These are phyloP conservation scores for Enteromius unitaeniatus DNA, from an alignment of 2,797 vertebrate species.

Conservation along the genomic window DNA sequence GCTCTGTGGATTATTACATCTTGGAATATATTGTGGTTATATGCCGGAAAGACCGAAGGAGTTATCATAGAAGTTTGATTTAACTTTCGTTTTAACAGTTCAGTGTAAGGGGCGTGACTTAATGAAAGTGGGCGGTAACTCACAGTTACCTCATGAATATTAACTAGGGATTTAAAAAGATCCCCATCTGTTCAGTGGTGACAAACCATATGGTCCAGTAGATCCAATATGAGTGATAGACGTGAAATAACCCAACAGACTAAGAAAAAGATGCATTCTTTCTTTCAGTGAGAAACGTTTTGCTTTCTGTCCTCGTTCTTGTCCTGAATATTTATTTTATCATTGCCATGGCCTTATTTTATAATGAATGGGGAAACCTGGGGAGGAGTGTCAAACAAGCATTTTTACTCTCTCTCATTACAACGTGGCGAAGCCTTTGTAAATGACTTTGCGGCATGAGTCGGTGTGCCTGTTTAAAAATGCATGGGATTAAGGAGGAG, in stretches of 20 bases:
- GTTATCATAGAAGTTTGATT: neutral
- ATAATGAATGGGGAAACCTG: conserved; percentile 76
- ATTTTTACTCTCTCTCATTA: conserved; percentile 78
- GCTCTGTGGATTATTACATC: conserved; percentile 66
- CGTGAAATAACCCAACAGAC: neutral
- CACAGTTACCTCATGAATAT: neutral
- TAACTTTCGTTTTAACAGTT: conserved; percentile 13
- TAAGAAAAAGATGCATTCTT: neutral
- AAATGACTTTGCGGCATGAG: conserved; percentile 74
- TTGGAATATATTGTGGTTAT: conserved; percentile 69
- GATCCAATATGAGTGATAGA: neutral
- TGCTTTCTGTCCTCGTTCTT: conserved; percentile 29
- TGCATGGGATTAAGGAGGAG: conserved; percentile 79
- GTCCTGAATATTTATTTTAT: conserved; percentile 61
- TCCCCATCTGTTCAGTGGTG: neutral
- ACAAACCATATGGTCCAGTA: neutral
- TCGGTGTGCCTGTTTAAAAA: conserved; percentile 78
- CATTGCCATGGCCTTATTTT: conserved; percentile 63
- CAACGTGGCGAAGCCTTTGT: conserved; percentile 69
- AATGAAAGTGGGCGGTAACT: neutral
- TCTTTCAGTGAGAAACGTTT: neutral
- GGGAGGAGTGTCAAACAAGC: conserved; percentile 70
- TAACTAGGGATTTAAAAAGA: neutral
- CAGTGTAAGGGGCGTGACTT: neutral
- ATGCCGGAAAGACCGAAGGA: conserved; percentile 30